phyloP scores from a whole-genome alignment of 1,140 invertebrate genomes.

The Rhysida immarginata region DNA sequence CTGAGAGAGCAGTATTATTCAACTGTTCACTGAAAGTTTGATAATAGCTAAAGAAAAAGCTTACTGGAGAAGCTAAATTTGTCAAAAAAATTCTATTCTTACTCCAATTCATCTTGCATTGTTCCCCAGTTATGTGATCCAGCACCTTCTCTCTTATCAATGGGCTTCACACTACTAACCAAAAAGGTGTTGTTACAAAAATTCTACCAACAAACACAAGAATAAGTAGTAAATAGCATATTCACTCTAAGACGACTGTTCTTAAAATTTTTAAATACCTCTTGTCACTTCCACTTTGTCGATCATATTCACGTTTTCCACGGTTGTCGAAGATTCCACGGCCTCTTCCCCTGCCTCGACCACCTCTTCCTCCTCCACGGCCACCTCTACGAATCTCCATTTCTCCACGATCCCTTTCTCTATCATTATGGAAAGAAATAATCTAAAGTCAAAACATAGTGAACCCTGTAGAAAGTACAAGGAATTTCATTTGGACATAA shows the following conservation, averaged over 20 bases:
- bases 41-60: not conserved
- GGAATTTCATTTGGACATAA: too few species aligned
- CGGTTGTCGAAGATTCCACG: constrained; percentile 45
- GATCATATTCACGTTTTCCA: constrained; percentile 80
- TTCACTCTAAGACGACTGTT: too few species aligned
- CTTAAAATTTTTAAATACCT: constrained; percentile 38
- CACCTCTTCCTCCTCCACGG: constrained; percentile 30
- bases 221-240: too few species aligned
- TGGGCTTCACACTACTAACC: constrained; percentile 72
- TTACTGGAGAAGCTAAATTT: not conserved
- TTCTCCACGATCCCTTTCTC: constrained; percentile 21
- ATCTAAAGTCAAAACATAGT: too few species aligned
- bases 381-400: constrained; percentile 24
- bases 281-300: constrained; percentile 86
- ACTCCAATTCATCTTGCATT: constrained; percentile 75
- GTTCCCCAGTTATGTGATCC: constrained; percentile 92
- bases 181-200: constrained; percentile 19
- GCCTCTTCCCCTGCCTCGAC: constrained; percentile 30
- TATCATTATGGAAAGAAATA: too few species aligned
- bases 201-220: too few species aligned
- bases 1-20: constrained; percentile 6
- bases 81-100: constrained; percentile 24
- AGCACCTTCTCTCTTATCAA: constrained; percentile 85
- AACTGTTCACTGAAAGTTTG: constrained; percentile 1
- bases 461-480: too few species aligned